A percentile compares a stretch with the other conserved stretches of the same genome.
These are phyloP conservation scores for Fregata magnificens DNA, from an alignment of 2,113 vertebrate genomes.

Conservation along the genomic window DNA sequence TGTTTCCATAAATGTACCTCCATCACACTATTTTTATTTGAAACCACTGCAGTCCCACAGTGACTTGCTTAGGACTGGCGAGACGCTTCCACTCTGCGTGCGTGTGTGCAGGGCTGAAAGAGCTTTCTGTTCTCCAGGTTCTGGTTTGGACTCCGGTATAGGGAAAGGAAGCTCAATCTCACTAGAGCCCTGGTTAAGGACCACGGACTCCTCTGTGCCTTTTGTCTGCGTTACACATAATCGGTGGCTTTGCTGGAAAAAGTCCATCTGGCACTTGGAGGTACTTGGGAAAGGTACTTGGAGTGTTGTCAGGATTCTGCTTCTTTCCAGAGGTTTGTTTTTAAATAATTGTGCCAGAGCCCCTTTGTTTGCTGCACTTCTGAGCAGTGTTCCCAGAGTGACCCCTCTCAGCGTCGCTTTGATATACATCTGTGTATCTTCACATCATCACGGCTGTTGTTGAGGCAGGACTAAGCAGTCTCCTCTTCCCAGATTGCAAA, in stretches of 20 bases:
- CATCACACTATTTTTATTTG: conserved; percentile 29
- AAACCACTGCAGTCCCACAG: background rate
- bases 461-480: background rate
- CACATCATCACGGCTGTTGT: background rate
- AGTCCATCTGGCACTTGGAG: background rate
- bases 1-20: conserved; percentile 45
- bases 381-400: background rate
- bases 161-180: background rate
- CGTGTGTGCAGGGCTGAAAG: background rate
- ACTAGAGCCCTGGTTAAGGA: background rate
- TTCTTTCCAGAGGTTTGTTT: conserved; percentile 33
- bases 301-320: background rate
- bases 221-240: background rate
- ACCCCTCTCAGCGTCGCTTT: background rate
- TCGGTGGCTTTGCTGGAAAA: conserved; percentile 9
- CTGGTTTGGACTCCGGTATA: background rate
- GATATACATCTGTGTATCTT: conserved; percentile 8
- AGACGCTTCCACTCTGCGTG: background rate
- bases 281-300: conserved; percentile 26
- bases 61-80: background rate
- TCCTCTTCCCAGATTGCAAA: background rate
- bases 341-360: background rate
- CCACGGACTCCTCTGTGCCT: background rate
- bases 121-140: conserved; percentile 42
- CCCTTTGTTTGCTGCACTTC: background rate